Base-by-base conservation (phyloP, 2,113 vertebrate genomes). In the Saccopteryx leptura region DNA sequence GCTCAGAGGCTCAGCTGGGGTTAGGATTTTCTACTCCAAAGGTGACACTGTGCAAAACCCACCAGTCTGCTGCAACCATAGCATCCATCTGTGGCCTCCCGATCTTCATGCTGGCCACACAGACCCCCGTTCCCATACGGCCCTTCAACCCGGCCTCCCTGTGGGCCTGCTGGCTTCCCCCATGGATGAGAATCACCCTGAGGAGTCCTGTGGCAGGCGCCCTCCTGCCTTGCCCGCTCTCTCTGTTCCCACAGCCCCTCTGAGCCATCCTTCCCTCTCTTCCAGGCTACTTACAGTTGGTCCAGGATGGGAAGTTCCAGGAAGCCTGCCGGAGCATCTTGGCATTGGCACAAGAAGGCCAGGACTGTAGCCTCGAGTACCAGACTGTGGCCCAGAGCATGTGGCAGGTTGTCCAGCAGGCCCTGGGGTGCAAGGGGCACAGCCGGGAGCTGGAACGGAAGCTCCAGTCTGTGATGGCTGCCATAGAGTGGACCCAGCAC, bases 311-410 rank as follows among this genome's bases (percentile, higher is more conserved):
- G 71, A 91, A 61, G 50, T 97, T 97, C 97, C 68, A 80, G 93
- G 93, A 98, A 91, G 98, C 98, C 91, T 98, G 97, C 88, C 39
- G 21, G 87, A 33, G 0, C 69, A 96, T 98, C 93, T 60, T 75
- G 86, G 9, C 31, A 23, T 84, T 94, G 92, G 88, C 96, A 23
- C 75, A 17, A 78, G 80, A 19, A 19, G 5, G 48, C 66, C 33
- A 1, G 28, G 96, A 92, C n/a, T 90, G 76, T 94, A 90, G 97
- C 78, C 71, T 88, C 23, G 96, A 97, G 95, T 98, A 97, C 80
- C 31, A 0, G 0, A 63, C 91, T 0, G 75, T 98, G 88, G 95
- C 97, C 69, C 94, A 93, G 91, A 83, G 0, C 88, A 98, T 97
- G 98, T 97, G 97, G 97, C 85, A 79, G 65, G 84, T 87, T 4